Base-by-base conservation (phyloP, 2,113 vertebrate species). In the Hydrolagus affinis region DNA sequence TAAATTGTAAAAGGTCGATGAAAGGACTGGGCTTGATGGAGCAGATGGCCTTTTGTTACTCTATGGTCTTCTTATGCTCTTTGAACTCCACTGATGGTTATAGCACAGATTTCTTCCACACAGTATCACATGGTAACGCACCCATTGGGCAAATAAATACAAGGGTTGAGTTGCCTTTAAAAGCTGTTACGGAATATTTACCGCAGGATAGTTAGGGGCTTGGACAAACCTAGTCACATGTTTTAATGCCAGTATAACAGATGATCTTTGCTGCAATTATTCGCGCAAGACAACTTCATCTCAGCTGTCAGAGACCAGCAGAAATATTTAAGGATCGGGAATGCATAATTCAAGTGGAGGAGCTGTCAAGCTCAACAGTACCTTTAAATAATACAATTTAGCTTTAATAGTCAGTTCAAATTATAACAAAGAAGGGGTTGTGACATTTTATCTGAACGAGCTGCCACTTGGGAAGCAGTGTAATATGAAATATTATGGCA, bases 281-380 rank as follows among this genome's bases (percentile, higher is more conserved):
- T 95, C 95, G 91, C 93, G 92, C 93, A 92, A 93, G 94, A 95
- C 93, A 95, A 94, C 93, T 95, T 95, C 93, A 94, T 94, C 93
- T 94, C 92, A 93, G 92, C 92, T 93, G 93, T 93, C 92, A 92
- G 74, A 86, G 93, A 93, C 93, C 92, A 93, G 91, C 89, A 94
- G 92, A 94, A 95, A 93, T 93, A 93, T 95, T 94, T 95, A 94
- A 94, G 93, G 94, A 93, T 90, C 88, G 90, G 89, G 91, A 92
- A 93, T 94, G 91, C 91, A 94, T 95, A 94, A 94, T 94, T 94
- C 94, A 95, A 91, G 83, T 90, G 88, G 92, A 92, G 92, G 90
- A 91, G 90, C 92, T 94, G 93, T 95, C 94, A 95, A 91, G 93
- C 91, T 93, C 90, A 91, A 93, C 91, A 93, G 94, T 94, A 95